These are phyloP conservation scores for Regulus satrapa DNA, from an alignment of 2,113 vertebrate genomes.

Conservation along the genomic window DNA sequence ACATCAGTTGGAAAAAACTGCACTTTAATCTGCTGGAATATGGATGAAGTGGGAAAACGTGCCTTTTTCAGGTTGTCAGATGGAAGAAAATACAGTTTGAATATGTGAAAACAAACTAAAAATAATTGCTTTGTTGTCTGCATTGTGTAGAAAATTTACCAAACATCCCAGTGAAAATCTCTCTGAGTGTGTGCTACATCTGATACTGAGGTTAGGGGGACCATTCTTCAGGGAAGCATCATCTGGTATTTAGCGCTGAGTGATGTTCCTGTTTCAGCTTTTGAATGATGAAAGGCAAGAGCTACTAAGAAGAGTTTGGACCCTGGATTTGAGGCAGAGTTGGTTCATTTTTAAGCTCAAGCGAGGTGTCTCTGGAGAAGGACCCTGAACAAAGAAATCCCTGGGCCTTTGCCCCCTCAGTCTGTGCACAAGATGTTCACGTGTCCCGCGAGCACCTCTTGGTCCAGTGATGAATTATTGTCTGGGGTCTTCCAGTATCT, in stretches of 20 bases:
- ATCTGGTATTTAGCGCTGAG: neutral
- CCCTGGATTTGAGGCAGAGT: neutral
- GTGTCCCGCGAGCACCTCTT: accelerated
- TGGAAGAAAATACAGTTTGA: neutral
- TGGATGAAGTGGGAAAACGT: neutral
- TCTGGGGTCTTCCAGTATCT: neutral
- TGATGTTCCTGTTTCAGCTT: accelerated
- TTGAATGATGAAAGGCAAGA: neutral
- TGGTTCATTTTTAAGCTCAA: neutral
- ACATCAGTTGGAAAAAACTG: neutral
- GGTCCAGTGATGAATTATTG: accelerated
- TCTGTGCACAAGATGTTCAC: neutral
- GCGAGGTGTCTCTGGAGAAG: neutral
- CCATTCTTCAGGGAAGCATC: neutral
- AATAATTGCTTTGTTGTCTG: neutral
- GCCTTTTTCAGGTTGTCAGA: neutral
- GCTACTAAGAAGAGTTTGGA: neutral
- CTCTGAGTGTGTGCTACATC: neutral
- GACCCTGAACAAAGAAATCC: neutral
- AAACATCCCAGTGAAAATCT: neutral
- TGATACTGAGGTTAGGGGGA: neutral
- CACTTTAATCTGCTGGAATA: neutral
- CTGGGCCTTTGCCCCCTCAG: neutral
- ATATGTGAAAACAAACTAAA: neutral
- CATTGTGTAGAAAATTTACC: neutral